Base-by-base conservation (phyloP, 2,888 invertebrate genomes). In the Conchocele bisecta region DNA sequence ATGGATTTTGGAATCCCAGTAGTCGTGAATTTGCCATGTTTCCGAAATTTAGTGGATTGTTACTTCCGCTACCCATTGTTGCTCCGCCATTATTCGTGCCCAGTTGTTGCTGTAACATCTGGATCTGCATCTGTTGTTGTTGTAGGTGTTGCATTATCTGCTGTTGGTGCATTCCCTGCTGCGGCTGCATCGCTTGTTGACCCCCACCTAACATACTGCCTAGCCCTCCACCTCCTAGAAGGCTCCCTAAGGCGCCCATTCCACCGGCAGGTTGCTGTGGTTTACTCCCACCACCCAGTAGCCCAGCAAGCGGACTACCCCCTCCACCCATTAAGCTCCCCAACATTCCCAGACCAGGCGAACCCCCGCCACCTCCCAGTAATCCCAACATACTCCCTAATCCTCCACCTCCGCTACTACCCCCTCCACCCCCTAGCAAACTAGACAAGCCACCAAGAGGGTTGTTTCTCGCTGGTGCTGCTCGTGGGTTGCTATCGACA, bases 51-150 rank as follows among this genome's bases (percentile, higher is more conserved):
- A 57, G 20, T 11, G 57, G 66, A 6, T 51, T 51, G 24, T 57
- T 66, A 24, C 72, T 67, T 24, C 66, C 58, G 13, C 51, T 31
- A 13, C 72, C 63, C 67, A 67, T 67, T n/a, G n/a, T n/a, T n/a
- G n/a, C n/a, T n/a, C n/a, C n/a, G n/a, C n/a, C n/a, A n/a, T n/a
- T n/a, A n/a, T 24, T 15, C 51, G 35, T 51, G n/a, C 53, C 53
- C 15, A 75, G 20, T 33, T 67, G 63, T 4, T 39, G 53, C 50
- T 75, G 61, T n/a, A 75, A 15, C 0, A 64, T 59, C 42, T 42
- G 33, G 13, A 75, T 75, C 44, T 75, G 70, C n/a, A 61, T 28
- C 20, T 69, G 57, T 33, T 75, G 75, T 22, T 48, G 46, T 29
- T 64, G 35, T 20, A 71, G 48, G 11, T 61, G 50, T 22, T 66